phyloP scores from a whole-genome alignment of 2,888 invertebrate species.

The Plebejus anna region DNA sequence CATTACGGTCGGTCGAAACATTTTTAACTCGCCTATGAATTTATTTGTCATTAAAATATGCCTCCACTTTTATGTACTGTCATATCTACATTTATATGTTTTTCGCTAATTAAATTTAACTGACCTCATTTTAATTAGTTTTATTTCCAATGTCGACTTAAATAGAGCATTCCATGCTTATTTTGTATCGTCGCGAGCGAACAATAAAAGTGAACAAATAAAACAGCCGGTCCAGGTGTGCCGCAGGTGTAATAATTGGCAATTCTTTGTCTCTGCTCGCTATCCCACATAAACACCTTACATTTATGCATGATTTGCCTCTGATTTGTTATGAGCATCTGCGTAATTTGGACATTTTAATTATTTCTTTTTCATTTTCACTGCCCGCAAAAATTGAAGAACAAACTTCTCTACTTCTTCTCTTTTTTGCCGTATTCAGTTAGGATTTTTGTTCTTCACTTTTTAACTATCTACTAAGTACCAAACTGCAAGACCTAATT shows the following conservation, averaged over 20 bases:
- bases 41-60: not conserved
- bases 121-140: slow-evolving; percentile 11
- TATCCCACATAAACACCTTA: slow-evolving; percentile 60
- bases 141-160: slow-evolving; percentile 34
- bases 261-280: slow-evolving; percentile 75
- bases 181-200: slow-evolving; percentile 61
- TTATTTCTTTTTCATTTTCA: not conserved
- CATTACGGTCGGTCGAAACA: slow-evolving; percentile 10
- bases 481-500: not conserved
- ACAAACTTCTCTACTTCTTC: not conserved
- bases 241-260: slow-evolving; percentile 79
- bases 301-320: slow-evolving; percentile 30
- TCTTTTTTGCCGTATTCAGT: too few species aligned
- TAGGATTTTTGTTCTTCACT: not conserved
- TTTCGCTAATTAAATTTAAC: not conserved
- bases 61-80: slow-evolving; percentile 13
- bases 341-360: not conserved
- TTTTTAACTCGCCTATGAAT: slow-evolving; percentile 2
- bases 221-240: slow-evolving; percentile 76
- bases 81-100: not conserved
- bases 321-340: slow-evolving; percentile 30
- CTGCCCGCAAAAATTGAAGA: not conserved
- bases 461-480: not conserved
- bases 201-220: slow-evolving; percentile 79
- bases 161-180: slow-evolving; percentile 43